Evolutionary conservation across 2,797 vertebrate species (phyloP).

Genomic region (Cephalopachus bancanus): DNA sequence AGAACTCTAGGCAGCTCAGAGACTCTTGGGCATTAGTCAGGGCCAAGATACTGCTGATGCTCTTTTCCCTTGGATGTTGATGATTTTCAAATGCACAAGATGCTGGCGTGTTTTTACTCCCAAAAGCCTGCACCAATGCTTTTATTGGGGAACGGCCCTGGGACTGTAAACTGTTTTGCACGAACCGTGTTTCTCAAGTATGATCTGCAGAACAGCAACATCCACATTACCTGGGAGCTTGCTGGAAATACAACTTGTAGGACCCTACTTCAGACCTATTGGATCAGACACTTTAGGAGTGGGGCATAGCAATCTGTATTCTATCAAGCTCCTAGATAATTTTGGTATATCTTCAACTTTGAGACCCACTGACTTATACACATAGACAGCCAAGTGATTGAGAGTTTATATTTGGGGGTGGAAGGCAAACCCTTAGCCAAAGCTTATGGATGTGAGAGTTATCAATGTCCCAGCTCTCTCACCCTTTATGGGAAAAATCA

Average conservation of each 20-base stretch:
- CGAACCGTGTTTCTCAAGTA: not conserved
- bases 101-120: not conserved
- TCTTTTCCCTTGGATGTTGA: not conserved
- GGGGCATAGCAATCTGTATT: not conserved
- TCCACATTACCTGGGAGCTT: not conserved
- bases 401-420: not conserved
- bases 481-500: not conserved
- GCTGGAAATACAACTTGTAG: not conserved
- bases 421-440: not conserved
- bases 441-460: not conserved
- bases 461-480: not conserved
- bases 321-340: not conserved
- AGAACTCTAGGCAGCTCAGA: not conserved
- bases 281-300: not conserved
- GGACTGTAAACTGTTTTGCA: not conserved
- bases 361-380: not conserved
- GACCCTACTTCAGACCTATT: not conserved
- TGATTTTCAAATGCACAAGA: not conserved
- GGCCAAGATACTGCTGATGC: not conserved
- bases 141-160: not conserved
- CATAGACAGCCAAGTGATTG: not conserved
- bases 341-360: not conserved
- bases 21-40: not conserved
- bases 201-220: not conserved
- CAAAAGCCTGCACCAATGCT: fast-evolving